phyloP scores from a whole-genome alignment of 2,113 vertebrate genomes.

The Corythornis cristatus region DNA sequence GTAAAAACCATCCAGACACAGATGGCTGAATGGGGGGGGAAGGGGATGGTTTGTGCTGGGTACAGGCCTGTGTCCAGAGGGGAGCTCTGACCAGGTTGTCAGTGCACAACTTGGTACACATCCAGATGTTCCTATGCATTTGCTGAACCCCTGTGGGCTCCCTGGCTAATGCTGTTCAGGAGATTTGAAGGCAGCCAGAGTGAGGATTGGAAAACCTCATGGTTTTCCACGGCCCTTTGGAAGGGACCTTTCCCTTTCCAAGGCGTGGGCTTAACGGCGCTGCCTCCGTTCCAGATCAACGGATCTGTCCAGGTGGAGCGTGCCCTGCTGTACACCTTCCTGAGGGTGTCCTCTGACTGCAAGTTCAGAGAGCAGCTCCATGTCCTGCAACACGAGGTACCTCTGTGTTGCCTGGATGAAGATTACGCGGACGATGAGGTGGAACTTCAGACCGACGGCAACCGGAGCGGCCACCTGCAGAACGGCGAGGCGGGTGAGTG shows the following conservation, averaged over 20 bases:
- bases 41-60: background rate
- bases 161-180: background rate
- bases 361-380: slow-evolving; percentile 55
- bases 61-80: background rate
- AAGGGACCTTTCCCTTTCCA: background rate
- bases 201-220: background rate
- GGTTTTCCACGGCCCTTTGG: background rate
- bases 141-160: background rate
- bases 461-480: background rate
- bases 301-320: slow-evolving; percentile 7
- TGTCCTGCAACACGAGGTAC: background rate
- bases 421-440: background rate
- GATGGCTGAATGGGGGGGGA: background rate
- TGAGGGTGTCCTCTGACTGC: slow-evolving; percentile 31
- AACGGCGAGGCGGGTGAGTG: slow-evolving; percentile 13
- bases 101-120: background rate
- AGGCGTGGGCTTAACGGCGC: background rate
- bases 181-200: background rate
- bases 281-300: background rate
- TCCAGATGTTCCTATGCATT: background rate
- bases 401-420: no score
- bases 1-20: background rate
- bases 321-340: slow-evolving; percentile 65
- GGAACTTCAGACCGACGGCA: slow-evolving; percentile 77
- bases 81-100: background rate